Conservation (phyloP, 2,888 invertebrate species). For the Cyclophora punctaria region DNA sequence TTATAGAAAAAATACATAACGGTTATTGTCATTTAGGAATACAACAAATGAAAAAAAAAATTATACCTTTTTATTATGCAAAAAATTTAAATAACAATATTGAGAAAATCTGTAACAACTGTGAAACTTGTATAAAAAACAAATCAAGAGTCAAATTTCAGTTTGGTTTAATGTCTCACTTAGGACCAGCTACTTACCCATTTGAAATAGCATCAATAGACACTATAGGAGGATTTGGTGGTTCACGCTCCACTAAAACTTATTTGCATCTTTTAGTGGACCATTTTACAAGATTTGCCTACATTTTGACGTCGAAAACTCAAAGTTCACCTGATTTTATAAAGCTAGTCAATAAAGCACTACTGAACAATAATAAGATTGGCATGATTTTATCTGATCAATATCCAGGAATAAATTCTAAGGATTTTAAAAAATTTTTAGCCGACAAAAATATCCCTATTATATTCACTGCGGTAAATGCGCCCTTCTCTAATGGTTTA, state of each 20-base stretch:
- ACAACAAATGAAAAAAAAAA: constrained; percentile 3
- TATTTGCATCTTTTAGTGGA: no score
- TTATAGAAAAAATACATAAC: not conserved
- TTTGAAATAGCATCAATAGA: constrained; percentile 21
- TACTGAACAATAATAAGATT: constrained; percentile 8
- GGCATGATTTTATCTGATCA: constrained; percentile 17
- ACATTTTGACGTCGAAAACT: constrained; percentile 20
- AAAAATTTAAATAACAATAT: no score
- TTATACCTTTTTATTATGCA: no score
- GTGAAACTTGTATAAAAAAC: no score
- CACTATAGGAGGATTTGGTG: constrained; percentile 22
- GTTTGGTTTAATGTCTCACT: constrained; percentile 21
- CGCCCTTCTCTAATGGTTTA: no score
- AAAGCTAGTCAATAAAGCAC: constrained; percentile 14
- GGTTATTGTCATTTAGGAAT: constrained; percentile 2
- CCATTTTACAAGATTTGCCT: no score
- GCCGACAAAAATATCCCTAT: constrained; percentile 15
- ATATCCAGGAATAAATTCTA: constrained; percentile 11
- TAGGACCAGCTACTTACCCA: no score
- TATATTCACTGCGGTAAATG: constrained; percentile 31
- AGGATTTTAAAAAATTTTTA: constrained; percentile 4
- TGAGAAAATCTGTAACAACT: no score
- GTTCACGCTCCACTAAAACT: constrained; percentile 21
- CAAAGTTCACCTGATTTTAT: constrained; percentile 20
- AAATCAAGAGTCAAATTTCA: constrained; percentile 19